phyloP scores from a whole-genome alignment of 2,797 vertebrate species.

The Falco biarmicus region DNA sequence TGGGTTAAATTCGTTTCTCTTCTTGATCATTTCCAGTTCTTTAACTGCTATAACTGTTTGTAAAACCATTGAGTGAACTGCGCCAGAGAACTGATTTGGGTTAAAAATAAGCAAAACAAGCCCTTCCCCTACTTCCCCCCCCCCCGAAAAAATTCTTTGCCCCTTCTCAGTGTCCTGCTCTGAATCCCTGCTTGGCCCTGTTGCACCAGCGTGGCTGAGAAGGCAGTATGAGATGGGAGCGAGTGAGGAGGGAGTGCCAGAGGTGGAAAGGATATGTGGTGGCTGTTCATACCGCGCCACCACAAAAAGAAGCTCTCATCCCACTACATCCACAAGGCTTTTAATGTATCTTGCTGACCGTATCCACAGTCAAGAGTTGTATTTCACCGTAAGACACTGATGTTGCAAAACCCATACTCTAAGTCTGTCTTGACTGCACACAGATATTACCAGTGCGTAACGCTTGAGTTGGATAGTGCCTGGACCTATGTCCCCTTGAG shows the following conservation, averaged over 20 bases:
- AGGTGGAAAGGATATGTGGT: neutral
- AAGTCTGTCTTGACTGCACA: neutral
- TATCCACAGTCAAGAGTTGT: neutral
- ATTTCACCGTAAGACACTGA: neutral
- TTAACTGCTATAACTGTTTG: neutral
- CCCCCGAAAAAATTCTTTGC: neutral
- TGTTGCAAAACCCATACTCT: neutral
- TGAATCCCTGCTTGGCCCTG: neutral
- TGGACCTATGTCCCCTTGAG: too few relatives aligned
- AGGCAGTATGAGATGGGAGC: neutral
- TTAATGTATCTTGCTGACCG: neutral
- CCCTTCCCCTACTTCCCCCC: neutral
- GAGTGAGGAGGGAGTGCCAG: neutral
- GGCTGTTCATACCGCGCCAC: neutral
- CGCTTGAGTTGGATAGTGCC: too few relatives aligned
- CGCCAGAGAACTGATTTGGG: neutral
- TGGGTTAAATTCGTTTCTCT: neutral
- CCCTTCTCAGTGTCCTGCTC: neutral
- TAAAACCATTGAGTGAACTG: neutral
- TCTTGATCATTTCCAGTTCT: neutral
- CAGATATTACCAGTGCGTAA: rapidly evolving
- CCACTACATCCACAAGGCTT: neutral
- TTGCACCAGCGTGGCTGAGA: neutral
- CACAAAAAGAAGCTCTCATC: neutral
- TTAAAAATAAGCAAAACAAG: neutral